Percentiles rank a stretch among this genome's conserved stretches.
Evolutionary conservation across 2,888 invertebrate species (phyloP).

Genomic region (Seira musarum): DNA sequence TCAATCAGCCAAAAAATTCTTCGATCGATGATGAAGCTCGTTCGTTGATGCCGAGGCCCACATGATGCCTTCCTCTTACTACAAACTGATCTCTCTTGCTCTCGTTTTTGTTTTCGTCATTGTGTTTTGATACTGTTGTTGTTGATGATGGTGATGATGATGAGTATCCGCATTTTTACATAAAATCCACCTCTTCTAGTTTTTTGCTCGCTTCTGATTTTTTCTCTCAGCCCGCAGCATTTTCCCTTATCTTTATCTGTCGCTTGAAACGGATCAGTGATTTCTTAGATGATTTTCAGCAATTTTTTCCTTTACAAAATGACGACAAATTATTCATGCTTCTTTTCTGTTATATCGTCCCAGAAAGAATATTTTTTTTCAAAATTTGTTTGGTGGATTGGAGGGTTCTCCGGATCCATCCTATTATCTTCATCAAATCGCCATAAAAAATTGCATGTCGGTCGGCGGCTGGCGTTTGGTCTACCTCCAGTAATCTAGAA

Average conservation of each 20-base stretch:
- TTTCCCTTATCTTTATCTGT: background rate
- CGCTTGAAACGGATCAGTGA: conserved; percentile 44
- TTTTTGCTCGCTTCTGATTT: background rate
- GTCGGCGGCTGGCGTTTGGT: conserved; percentile 26
- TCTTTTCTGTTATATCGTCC: conserved; percentile 16
- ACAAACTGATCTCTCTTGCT: no score
- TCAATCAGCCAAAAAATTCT: conserved; percentile 46
- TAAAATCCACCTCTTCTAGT: background rate
- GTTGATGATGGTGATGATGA: no score
- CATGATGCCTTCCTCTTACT: background rate
- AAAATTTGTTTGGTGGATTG: no score
- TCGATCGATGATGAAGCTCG: background rate
- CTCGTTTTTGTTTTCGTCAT: background rate
- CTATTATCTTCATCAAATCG: conserved; percentile 38
- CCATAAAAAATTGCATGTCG: conserved; percentile 24
- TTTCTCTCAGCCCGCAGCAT: background rate
- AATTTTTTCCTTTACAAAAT: conserved; percentile 29
- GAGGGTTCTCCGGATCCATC: background rate
- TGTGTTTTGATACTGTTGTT: no score
- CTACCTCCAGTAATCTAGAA: conserved; percentile 24
- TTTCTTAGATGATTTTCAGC: conserved; percentile 34
- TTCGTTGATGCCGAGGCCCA: background rate
- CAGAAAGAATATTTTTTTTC: background rate
- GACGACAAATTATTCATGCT: conserved; percentile 47
- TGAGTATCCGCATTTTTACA: background rate